Base-by-base conservation (phyloP, 2,888 invertebrate genomes). In the Mechanitis mazaeus region DNA sequence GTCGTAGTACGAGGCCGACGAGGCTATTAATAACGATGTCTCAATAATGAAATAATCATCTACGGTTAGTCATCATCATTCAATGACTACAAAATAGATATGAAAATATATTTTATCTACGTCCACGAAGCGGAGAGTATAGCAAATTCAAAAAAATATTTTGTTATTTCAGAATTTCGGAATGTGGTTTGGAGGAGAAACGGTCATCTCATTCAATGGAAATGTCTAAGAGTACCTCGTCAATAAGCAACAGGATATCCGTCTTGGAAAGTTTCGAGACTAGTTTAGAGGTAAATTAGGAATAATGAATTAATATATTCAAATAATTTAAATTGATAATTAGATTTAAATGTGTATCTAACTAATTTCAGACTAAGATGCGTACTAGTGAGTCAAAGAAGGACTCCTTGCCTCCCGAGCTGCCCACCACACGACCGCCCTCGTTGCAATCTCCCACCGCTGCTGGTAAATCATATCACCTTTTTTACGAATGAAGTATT, bases 221-320 rank as follows among this genome's bases (percentile, higher is more conserved):
- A 74, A 91, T 91, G 91, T 91, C 91, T 2, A 90, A 87, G 69
- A 91, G 91, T 72, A 91, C 91, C 4, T 90, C 90, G 0, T 86
- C 91, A 1, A 88, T 91, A 45, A 90, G 84, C 70, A 87, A 78
- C 72, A 81, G 87, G 69, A 83, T 89, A 78, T 84, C 88, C 1
- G 80, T 88, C 35, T 66, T 85, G 58, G 90, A 90, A 69, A 87
- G 76, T 66, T 83, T 84, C 64, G 90, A 91, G 57, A 57, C 68
- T 55, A 69, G 64, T 59, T 64, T 69, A 55, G 72, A 69, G 59
- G 70, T 72, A 56, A 61, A 64, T 42, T 38, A n/a, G 2, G 2
- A 20, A 20, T 11, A 7, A 45, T 45, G 45, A 55, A 28, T 45
- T 55, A 33, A 58, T 2, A 5, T 45, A 9, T 46, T 45, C 42